Conservation (phyloP, 2,797 vertebrate genomes). For the Lepus oiostolus region DNA sequence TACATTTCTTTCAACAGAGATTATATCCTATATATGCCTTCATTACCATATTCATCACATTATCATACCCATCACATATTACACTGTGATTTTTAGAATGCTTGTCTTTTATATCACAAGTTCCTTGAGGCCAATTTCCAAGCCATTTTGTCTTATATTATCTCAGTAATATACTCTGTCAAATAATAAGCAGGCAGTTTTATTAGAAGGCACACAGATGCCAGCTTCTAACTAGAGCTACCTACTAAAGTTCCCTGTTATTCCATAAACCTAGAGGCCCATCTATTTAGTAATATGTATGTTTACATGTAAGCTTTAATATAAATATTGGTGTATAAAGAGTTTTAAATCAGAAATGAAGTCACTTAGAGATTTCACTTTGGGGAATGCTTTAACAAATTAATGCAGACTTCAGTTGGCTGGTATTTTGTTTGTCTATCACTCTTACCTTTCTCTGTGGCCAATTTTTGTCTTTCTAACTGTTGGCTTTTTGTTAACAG, state of each 20-base stretch:
- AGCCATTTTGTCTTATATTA: conserved; percentile 2
- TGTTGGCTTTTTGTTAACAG: neutral
- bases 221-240: neutral
- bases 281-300: conserved; percentile 13
- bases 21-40: neutral
- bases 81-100: neutral
- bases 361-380: conserved; percentile 42
- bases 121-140: neutral
- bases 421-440: neutral
- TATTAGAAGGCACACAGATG: conserved; percentile 4
- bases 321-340: neutral
- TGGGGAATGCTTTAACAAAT: conserved; percentile 33
- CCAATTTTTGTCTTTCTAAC: neutral
- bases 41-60: neutral
- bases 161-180: neutral
- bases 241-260: neutral
- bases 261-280: neutral
- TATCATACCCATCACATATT: neutral
- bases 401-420: neutral
- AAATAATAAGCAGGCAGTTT: neutral
- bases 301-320: conserved; percentile 24
- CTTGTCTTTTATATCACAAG: conserved; percentile 10
- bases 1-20: neutral
- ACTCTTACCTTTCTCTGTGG: neutral
- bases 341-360: conserved; percentile 53